Evolutionary conservation across 2,797 vertebrate species (phyloP), one percentile per base, ranked within the genome.

Genomic region (Tragelaphus oryx): DNA sequence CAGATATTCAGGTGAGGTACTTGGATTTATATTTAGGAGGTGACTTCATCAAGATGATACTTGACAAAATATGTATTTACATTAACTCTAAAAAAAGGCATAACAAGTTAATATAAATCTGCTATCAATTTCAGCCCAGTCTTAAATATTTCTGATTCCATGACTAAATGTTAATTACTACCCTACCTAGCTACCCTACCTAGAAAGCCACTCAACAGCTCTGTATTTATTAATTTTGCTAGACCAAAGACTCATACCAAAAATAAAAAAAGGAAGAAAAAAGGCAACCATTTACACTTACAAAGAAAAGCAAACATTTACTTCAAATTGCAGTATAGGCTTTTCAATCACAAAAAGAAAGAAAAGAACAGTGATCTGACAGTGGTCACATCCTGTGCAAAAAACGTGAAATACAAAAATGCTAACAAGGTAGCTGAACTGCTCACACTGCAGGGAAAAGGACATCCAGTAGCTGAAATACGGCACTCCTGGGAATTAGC

Each of bases 361-460:
- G 97, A 98, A 98, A 98, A 98, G 97, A 97, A 98, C 97, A 98
- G 98, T 98, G 98, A 98, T 98, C 97, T 10, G 9, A 98, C 96
- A 99, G 99, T 98, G 98, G 98, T 98, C 98, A 98, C 98, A 98
- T 98, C 98, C 98, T 98, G 98, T 98, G 98, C 98, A 98, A 98
- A 98, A 97, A 97, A 94, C 68, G n/a, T 28, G 46, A 97, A 95
- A 98, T 98, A 98, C 96, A 98, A 98, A 98, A 97, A 95, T 82
- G 92, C 96, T 97, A 97, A 97, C 98, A 98, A 97, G 97, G 96
- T 97, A 96, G 97, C 97, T 96, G 97, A 98, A 96, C 97, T 84
- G 97, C 97, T 98, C 97, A 98, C 94, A 97, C 93, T 97, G 96
- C 96, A 98, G 97, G 92, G 98, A 98, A 98, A 98, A 97, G 98